phyloP scores from a whole-genome alignment of 2,113 vertebrate species.

The Sinocyclocheilus anshuiensis region DNA sequence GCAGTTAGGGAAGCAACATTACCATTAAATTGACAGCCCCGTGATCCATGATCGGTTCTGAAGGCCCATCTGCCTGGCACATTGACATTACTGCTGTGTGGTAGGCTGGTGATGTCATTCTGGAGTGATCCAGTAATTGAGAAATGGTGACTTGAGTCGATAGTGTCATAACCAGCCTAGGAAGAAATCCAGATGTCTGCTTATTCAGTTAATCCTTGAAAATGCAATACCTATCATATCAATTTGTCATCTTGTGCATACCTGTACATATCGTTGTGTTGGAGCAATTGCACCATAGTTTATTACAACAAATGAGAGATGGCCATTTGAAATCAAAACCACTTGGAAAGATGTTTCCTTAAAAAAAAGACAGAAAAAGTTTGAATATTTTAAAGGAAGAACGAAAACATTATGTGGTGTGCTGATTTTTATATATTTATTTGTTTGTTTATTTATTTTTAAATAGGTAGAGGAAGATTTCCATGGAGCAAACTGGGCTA shows the following conservation, averaged over 20 bases:
- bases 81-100: conserved; percentile 54
- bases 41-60: conserved; percentile 34
- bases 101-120: background rate
- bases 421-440: no score
- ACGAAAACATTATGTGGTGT: background rate
- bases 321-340: conserved; percentile 56
- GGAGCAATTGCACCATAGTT: conserved; percentile 17
- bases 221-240: background rate
- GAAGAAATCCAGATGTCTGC: background rate
- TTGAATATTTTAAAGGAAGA: no score
- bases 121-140: conserved; percentile 46
- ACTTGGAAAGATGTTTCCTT: conserved; percentile 64
- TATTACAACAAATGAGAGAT: conserved; percentile 6
- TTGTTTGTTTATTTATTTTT: no score
- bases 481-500: background rate
- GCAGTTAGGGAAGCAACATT: background rate
- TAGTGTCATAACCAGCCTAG: conserved; percentile 65
- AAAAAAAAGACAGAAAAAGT: background rate
- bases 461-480: no score
- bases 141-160: conserved; percentile 46
- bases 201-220: background rate
- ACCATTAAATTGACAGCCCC: conserved; percentile 39
- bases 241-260: background rate
- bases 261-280: conserved; percentile 16
- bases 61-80: conserved; percentile 58